A percentile compares a stretch with the other conserved stretches of the same genome.
Conservation (phyloP, 2,888 invertebrate genomes). For the Physocephala rufipes region DNA sequence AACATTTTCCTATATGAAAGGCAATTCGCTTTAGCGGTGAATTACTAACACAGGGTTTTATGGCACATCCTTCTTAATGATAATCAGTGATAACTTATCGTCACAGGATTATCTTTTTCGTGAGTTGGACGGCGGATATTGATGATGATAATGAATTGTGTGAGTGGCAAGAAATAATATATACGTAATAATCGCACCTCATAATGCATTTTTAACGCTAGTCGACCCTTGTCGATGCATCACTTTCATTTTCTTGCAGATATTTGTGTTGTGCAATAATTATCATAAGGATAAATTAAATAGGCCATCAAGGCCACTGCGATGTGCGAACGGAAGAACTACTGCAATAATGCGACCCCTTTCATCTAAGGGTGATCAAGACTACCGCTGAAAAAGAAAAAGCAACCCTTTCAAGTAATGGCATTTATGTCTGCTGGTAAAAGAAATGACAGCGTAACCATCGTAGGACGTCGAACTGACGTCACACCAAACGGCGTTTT, state of each 20-base stretch:
- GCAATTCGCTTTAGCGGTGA: too few species aligned
- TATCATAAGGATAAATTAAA: constrained; percentile 38
- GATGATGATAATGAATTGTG: too few species aligned
- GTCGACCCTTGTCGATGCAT: not conserved
- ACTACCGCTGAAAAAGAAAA: constrained; percentile 1
- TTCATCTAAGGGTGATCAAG: constrained; percentile 33
- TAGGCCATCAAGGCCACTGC: constrained; percentile 45
- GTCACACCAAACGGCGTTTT: not conserved
- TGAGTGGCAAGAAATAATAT: too few species aligned
- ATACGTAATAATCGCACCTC: too few species aligned
- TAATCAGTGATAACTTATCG: too few species aligned
- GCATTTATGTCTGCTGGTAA: constrained; percentile 10
- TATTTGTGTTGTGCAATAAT: not conserved
- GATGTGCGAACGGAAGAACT: not conserved
- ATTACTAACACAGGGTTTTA: too few species aligned
- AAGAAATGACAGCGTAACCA: not conserved
- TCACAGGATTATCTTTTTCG: too few species aligned
- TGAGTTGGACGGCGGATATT: too few species aligned
- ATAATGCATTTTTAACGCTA: too few species aligned
- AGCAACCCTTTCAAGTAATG: constrained; percentile 17
- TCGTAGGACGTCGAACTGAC: not conserved
- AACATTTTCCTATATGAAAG: too few species aligned
- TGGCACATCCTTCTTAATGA: too few species aligned
- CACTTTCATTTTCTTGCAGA: constrained; percentile 21
- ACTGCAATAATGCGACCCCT: constrained; percentile 14